Percentiles rank a stretch among this genome's conserved stretches.
Conservation (phyloP, 2,113 vertebrate genomes). For the Machaerirhynchus nigripectus region DNA sequence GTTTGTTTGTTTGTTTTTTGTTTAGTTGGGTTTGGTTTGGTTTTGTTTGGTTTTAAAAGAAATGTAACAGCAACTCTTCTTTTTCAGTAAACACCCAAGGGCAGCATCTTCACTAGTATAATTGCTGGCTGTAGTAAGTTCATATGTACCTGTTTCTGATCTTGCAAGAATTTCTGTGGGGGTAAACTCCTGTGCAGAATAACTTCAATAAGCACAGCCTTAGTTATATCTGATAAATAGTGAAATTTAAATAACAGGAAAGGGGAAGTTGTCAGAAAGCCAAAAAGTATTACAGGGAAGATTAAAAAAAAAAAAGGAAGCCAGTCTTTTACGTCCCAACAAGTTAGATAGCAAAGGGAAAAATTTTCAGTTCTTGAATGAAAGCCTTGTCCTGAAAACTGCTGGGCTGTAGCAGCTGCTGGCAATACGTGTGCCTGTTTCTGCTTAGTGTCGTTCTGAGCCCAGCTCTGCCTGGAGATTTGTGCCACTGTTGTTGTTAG, state of each 20-base stretch:
- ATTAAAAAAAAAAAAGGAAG: rapidly evolving
- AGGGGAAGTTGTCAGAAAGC: not conserved
- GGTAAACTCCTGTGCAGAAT: not conserved
- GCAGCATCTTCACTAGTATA: not conserved
- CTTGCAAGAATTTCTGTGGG: not conserved
- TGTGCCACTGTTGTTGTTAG: not conserved
- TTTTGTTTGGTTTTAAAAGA: not conserved
- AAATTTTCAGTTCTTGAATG: not conserved
- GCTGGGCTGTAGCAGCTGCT: not conserved
- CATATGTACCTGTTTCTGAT: not conserved
- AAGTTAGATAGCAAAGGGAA: not conserved
- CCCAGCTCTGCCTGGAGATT: not conserved
- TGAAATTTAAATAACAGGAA: not conserved
- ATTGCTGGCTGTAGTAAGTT: not conserved
- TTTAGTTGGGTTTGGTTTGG: not conserved
- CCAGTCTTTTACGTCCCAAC: not conserved
- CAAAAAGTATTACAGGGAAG: not conserved
- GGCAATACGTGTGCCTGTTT: not conserved
- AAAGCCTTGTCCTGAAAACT: not conserved
- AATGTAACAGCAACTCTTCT: not conserved
- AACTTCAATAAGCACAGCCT: not conserved
- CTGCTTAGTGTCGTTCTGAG: not conserved
- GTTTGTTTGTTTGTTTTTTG: not conserved
- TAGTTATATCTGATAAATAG: not conserved
- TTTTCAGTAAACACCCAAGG: not conserved